Base-by-base conservation (phyloP, 2,113 vertebrate species). In the Phalacrocorax carbo region DNA sequence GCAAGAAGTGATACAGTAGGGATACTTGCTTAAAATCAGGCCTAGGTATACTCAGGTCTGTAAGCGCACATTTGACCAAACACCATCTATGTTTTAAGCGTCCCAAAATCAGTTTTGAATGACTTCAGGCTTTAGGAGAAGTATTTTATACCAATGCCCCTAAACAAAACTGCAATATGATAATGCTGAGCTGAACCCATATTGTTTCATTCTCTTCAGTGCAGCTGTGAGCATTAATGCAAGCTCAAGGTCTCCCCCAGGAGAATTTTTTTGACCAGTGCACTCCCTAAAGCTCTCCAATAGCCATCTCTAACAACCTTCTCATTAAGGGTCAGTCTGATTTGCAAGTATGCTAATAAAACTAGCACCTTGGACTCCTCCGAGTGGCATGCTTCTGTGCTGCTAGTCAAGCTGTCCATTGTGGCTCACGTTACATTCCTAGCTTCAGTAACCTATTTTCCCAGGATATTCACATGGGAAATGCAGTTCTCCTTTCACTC, bases 401-500 rank as follows among this genome's bases (percentile, higher is more conserved):
- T 94, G 61, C 40, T 90, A 82, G 66, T 90, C 85, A 86, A 51
- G 72, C 84, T 81, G 69, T 95, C 54, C 34, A 3, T 23, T 38
- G 70, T 86, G 91, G 92, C 60, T 93, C 87, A 65, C 6, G 10
- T 68, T 57, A 48, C 58, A 72, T 72, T 91, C 64, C 18, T 17
- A 94, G 65, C 27, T 93, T 40, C 58, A 73, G 79, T 14, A n/a
- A 38, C 69, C 30, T 61, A 5, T 77, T 96, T 96, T 94, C 94
- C 86, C 87, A 89, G 87, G 78, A 88, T 73, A 64, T 68, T 60
- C 90, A 60, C 77, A 60, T 71, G 84, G 91, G 84, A 94, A 96
- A 93, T 72, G 52, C 27, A 90, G 44, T 60, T 60, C 70, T 93
- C 22, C 66, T 80, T 89, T 75, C 65, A 46, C 26, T 84, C 88